These are phyloP conservation scores for Xiphophorus hellerii DNA, from an alignment of 2,113 vertebrate species.

Conservation along the genomic window DNA sequence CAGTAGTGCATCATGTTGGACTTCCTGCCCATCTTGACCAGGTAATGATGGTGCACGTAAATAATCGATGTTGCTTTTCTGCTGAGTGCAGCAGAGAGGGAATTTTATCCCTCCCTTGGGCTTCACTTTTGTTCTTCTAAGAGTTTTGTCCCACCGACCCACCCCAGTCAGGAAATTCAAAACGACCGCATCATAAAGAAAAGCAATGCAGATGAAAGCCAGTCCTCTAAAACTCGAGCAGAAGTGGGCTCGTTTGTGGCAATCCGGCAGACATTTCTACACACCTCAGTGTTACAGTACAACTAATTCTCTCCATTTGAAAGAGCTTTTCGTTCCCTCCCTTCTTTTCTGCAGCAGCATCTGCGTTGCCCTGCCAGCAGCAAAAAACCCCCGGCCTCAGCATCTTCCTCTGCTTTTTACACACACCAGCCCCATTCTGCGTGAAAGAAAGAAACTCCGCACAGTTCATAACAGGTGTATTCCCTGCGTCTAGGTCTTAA, in stretches of 20 bases:
- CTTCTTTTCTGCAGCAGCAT: conserved; percentile 9
- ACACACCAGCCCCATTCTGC: neutral
- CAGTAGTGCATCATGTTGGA: conserved; percentile 19
- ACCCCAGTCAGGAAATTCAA: conserved; percentile 27
- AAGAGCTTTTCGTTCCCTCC: neutral
- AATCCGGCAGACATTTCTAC: neutral
- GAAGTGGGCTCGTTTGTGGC: neutral
- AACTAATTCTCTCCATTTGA: neutral
- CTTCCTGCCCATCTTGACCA: conserved; percentile 46
- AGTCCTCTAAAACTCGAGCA: neutral
- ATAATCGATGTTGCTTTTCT: conserved; percentile 64
- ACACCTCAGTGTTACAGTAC: neutral
- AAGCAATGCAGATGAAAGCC: neutral
- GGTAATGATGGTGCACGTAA: conserved; percentile 52
- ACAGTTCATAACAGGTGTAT: neutral
- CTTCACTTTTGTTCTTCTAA: conserved; percentile 29
- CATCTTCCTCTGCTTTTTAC: conserved; percentile 11
- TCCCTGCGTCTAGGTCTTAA: neutral
- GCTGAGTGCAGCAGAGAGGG: conserved; percentile 54
- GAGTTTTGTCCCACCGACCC: conserved; percentile 1
- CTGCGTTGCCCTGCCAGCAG: conserved; percentile 33
- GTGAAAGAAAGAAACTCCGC: neutral
- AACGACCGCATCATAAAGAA: conserved; percentile 12
- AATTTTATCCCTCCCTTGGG: conserved; percentile 61
- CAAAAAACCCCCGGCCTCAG: conserved; percentile 35